Percentiles rank a stretch among this genome's conserved stretches.
Conservation (phyloP, 2,797 vertebrate species). For the Myotis pilosus region DNA sequence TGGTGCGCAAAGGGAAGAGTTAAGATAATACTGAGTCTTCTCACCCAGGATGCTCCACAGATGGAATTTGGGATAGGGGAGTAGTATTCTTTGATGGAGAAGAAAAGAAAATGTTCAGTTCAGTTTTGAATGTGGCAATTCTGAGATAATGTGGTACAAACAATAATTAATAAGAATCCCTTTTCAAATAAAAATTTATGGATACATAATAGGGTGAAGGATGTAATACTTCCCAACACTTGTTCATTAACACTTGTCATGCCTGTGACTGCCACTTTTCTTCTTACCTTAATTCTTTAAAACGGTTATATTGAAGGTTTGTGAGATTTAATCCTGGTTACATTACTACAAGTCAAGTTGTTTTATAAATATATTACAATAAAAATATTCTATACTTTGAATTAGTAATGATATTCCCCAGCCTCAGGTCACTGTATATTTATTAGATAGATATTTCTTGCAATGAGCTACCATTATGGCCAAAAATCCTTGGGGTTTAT, state of each 20-base stretch:
- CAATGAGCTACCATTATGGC: neutral
- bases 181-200: neutral
- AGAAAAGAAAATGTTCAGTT: neutral
- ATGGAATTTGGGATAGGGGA: neutral
- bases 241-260: neutral
- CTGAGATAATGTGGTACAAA: neutral
- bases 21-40: neutral
- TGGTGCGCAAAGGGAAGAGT: neutral
- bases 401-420: conserved; percentile 17
- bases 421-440: conserved; percentile 20
- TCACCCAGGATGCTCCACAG: neutral
- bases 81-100: neutral
- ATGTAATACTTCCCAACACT: neutral
- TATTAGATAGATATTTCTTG: conserved; percentile 28
- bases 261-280: neutral
- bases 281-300: conserved; percentile 1
- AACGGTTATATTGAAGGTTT: neutral
- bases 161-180: neutral
- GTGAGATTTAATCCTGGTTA: conserved; percentile 39
- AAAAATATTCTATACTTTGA: conserved; percentile 3
- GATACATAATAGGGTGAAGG: neutral
- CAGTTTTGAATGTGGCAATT: neutral
- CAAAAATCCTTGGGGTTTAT: conserved; percentile 30
- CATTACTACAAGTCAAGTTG: neutral
- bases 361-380: conserved; percentile 1